Conservation (phyloP, 2,113 vertebrate genomes). For the Pyxicephalus adspersus region DNA sequence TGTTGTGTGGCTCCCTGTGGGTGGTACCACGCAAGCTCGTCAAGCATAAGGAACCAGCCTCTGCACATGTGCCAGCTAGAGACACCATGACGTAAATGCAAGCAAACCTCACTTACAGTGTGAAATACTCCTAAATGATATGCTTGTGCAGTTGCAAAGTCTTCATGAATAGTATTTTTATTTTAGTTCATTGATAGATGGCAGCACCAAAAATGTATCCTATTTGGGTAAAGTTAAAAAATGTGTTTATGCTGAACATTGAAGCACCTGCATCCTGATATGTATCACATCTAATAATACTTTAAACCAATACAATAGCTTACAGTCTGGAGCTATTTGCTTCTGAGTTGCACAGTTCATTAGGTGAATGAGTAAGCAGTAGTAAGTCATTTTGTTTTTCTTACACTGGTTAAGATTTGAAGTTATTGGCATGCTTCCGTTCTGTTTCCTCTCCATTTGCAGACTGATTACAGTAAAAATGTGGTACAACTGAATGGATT, state of each 20-base stretch:
- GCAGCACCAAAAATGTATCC: too few relatives aligned
- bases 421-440: background rate
- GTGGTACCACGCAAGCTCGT: too few relatives aligned
- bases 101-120: too few relatives aligned
- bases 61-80: too few relatives aligned
- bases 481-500: background rate
- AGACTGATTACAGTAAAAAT: background rate
- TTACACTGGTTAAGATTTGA: background rate
- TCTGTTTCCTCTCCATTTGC: conserved; percentile 4
- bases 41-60: too few relatives aligned
- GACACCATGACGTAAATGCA: too few relatives aligned
- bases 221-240: too few relatives aligned
- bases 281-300: background rate
- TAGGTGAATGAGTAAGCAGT: conserved; percentile 21
- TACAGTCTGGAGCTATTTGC: background rate
- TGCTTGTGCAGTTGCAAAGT: too few relatives aligned
- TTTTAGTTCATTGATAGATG: too few relatives aligned
- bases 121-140: too few relatives aligned
- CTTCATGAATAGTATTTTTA: too few relatives aligned
- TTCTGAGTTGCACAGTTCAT: background rate
- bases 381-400: conserved; percentile 23
- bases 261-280: conserved; percentile 24
- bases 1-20: too few relatives aligned
- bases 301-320: conserved; percentile 1
- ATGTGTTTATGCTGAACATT: conserved; percentile 1